Evolutionary conservation across 2,113 vertebrate genomes (phyloP), one percentile per base, ranked within the genome.

Genomic region (Hyperopisus bebe): DNA sequence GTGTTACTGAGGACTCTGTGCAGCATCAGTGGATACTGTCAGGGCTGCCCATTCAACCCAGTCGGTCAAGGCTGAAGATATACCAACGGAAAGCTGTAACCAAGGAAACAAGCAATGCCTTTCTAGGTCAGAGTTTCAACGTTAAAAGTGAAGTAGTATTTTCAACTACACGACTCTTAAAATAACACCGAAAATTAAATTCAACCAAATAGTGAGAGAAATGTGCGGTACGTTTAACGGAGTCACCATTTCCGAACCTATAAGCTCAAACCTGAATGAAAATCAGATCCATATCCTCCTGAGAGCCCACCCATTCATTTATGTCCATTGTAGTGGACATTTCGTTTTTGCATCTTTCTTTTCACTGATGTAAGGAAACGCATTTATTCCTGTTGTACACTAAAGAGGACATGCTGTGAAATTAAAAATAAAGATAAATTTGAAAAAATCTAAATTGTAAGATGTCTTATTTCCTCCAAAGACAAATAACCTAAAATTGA

Each of bases 11-110:
- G 89, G 42, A 93, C 55, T 15, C 88, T 46, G 90, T 93, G 91
- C 90, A 96, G 91, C 96, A 96, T 96, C 92, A 48, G 94, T 83
- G 5, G 48, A 74, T 42, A 1, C 21, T 39, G 31, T 19, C 5
- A 3, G 11, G 85, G 35, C 6, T 3, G 51, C 31, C 77, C 27
- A 39, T 15, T 4, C 15, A 89, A 24, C 50, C n/a, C n/a, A 27
- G 24, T 80, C 80, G 62, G 89, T 13, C 31, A 47, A 84, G 10
- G 31, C 15, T 35, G 4, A 7, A 39, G n/a, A 46, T 17, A 27
- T 19, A 86, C 48, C 27, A 10, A 0, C 42, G 19, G n/a, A 84
- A 47, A 74, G 24, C 62, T 19, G 15, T 47, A 50, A 4, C 15
- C 31, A 80, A 42, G 35, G 31, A 80, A 80, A 80, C 2, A 42